phyloP scores from a whole-genome alignment of 1,140 invertebrate genomes.

The Leucophenga varia region DNA sequence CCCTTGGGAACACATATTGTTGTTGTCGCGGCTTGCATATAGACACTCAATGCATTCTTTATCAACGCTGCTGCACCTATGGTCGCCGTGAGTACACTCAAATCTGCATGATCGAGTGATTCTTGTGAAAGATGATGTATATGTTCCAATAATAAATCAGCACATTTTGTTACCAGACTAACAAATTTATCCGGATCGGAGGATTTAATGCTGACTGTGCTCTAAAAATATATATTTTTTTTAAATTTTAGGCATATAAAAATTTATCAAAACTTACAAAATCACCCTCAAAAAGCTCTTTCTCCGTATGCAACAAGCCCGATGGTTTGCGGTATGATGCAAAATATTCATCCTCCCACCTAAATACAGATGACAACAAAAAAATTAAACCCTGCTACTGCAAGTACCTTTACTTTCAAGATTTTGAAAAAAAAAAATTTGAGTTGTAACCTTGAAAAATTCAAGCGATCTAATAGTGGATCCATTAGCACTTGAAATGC shows the following conservation, averaged over 20 bases:
- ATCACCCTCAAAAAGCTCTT: slow-evolving; percentile 44
- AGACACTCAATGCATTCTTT: slow-evolving; percentile 74
- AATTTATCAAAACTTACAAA: slow-evolving; percentile 28
- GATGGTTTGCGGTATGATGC: slow-evolving; percentile 58
- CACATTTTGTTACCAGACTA: slow-evolving; percentile 67
- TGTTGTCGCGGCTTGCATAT: slow-evolving; percentile 55
- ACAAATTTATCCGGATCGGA: slow-evolving; percentile 73
- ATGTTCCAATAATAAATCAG: slow-evolving; percentile 70
- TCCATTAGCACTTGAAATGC: too few relatives aligned
- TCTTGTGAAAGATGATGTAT: slow-evolving; percentile 76
- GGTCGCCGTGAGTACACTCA: slow-evolving; percentile 74
- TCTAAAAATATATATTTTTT: slow-evolving; percentile 14
- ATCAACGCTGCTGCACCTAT: slow-evolving; percentile 75
- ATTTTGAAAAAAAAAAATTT: neutral
- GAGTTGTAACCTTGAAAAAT: too few relatives aligned
- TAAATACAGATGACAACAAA: slow-evolving; percentile 20
- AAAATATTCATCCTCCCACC: slow-evolving; percentile 56
- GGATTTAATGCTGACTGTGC: slow-evolving; percentile 65
- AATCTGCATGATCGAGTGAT: slow-evolving; percentile 76
- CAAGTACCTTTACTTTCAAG: neutral
- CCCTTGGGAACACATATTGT: slow-evolving; percentile 50
- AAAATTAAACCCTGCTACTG: neutral
- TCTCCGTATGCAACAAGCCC: slow-evolving; percentile 54
- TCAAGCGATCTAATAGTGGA: too few relatives aligned
- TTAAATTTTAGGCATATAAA: neutral